Evolutionary conservation across 2,888 invertebrate genomes (phyloP).

Genomic region (Hirtodrosophila confusa): DNA sequence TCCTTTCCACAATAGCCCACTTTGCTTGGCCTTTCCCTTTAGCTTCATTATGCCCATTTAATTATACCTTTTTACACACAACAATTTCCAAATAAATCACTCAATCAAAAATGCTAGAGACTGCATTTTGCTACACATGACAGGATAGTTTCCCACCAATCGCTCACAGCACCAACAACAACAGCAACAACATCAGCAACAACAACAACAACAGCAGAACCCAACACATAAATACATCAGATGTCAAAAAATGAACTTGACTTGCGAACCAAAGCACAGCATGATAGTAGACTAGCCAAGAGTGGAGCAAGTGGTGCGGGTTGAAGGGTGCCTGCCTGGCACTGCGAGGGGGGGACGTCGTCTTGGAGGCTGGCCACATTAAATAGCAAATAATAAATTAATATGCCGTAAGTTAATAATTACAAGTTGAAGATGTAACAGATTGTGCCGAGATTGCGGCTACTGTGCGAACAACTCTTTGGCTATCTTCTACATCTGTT

Average conservation of each 20-base stretch:
- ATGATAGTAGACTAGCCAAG: constrained; percentile 21
- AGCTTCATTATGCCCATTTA: constrained; percentile 76
- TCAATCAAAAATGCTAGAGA: constrained; percentile 74
- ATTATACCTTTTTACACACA: constrained; percentile 75
- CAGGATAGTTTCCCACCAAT: constrained; percentile 79
- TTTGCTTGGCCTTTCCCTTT: constrained; percentile 69
- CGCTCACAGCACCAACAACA: constrained; percentile 65
- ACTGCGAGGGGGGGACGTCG: constrained; percentile 7
- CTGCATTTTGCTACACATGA: constrained; percentile 62
- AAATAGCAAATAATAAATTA: constrained; percentile 79
- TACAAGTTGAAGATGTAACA: constrained; percentile 70
- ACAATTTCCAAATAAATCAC: constrained; percentile 79
- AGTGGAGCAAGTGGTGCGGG: background rate
- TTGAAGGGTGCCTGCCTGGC: too few species aligned
- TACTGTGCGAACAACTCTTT: constrained; percentile 59
- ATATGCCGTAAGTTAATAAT: constrained; percentile 80
- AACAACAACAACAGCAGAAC: constrained; percentile 7
- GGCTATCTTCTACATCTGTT: constrained; percentile 52
- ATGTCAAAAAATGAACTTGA: constrained; percentile 77
- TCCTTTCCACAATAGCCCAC: constrained; percentile 39
- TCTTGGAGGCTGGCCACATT: constrained; percentile 70
- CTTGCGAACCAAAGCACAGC: constrained; percentile 55
- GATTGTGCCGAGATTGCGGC: constrained; percentile 69
- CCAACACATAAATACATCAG: constrained; percentile 78
- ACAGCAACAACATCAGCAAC: constrained; percentile 2